Evolutionary conservation across 2,113 vertebrate genomes (phyloP).

Genomic region (Nansenia antarctica): DNA sequence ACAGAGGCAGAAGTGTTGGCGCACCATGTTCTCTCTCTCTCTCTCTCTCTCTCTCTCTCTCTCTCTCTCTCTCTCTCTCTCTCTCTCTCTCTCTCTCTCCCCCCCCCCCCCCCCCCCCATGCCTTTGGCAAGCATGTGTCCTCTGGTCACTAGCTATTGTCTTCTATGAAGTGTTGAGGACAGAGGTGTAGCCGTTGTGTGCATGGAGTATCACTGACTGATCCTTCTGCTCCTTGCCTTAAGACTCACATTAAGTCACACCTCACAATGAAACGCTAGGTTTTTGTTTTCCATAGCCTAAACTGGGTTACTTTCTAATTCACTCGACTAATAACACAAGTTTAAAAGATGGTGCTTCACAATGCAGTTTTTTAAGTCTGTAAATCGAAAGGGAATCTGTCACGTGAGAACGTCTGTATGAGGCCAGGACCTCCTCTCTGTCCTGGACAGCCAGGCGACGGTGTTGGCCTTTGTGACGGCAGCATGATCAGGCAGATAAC

Average conservation of each 20-base stretch:
- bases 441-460: neutral
- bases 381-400: neutral
- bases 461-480: neutral
- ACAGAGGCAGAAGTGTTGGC: slow-evolving; percentile 13
- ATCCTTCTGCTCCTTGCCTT: slow-evolving; percentile 3
- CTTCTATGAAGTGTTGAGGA: neutral
- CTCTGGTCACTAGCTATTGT: neutral
- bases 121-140: neutral
- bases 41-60: slow-evolving; percentile 16
- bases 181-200: neutral
- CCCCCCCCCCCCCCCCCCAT: too few species aligned
- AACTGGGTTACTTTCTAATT: neutral
- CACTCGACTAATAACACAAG: neutral
- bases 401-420: neutral
- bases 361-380: too few species aligned
- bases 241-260: neutral
- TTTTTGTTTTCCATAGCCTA: neutral
- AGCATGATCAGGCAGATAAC: too few species aligned
- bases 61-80: neutral
- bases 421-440: neutral
- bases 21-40: neutral
- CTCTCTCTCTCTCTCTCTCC: slow-evolving; percentile 12
- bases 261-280: neutral
- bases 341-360: neutral
- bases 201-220: neutral